Evolutionary conservation across 2,113 vertebrate species (phyloP).

Genomic region (Antechinus flavipes): DNA sequence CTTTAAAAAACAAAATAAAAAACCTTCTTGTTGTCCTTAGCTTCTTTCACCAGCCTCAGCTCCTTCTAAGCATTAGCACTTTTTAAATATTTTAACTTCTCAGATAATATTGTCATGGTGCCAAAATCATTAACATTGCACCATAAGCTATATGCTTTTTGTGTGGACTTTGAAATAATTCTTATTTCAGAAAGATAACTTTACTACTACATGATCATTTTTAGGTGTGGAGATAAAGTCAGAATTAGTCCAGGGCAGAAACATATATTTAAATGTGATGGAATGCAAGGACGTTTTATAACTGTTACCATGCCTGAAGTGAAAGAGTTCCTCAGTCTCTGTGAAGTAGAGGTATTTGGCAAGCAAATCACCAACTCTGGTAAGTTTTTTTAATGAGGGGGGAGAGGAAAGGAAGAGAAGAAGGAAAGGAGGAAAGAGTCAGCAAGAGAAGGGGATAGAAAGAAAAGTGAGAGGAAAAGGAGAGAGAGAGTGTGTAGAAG

Average conservation of each 20-base stretch:
- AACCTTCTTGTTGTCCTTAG: not conserved
- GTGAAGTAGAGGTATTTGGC: constrained; percentile 63
- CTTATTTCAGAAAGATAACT: not conserved
- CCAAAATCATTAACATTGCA: not conserved
- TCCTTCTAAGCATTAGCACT: not conserved
- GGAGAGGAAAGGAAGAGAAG: not conserved
- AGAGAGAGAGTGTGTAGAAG: not conserved
- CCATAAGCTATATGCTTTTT: not conserved
- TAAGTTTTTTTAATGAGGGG: not conserved
- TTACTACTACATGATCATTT: not conserved
- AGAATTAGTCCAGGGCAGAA: constrained; percentile 41
- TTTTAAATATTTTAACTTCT: not conserved
- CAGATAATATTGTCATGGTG: not conserved
- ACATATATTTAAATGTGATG: constrained; percentile 55
- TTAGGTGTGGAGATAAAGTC: not conserved
- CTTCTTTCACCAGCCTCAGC: not conserved
- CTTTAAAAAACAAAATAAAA: not conserved
- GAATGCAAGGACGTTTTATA: constrained; percentile 73
- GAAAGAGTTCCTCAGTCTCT: constrained; percentile 56
- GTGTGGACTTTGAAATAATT: not conserved
- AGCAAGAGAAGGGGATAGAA: not conserved
- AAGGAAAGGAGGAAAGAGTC: not conserved
- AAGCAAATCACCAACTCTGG: not conserved
- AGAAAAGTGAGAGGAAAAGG: not conserved
- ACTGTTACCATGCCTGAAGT: constrained; percentile 62